Percentiles rank a stretch among this genome's conserved stretches.
phyloP scores from a whole-genome alignment of 2,888 invertebrate species.

The Tuta absoluta region DNA sequence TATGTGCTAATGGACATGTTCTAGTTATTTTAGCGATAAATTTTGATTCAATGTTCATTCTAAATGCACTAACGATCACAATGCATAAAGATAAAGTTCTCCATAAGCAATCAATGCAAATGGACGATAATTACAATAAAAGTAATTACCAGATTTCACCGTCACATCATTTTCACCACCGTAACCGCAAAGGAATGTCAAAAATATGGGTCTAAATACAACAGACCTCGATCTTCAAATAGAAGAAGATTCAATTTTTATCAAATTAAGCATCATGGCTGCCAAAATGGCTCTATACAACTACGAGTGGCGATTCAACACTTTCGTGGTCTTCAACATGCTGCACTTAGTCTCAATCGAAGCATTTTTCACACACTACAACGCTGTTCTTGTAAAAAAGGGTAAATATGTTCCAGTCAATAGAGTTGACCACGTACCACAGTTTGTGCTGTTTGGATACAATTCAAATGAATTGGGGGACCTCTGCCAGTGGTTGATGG shows the following conservation, averaged over 20 bases:
- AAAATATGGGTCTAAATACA: slow-evolving; percentile 1
- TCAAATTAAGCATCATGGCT: slow-evolving; percentile 45
- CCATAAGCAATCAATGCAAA: slow-evolving; percentile 16
- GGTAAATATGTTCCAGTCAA: slow-evolving; percentile 43
- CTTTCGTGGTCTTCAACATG: slow-evolving; percentile 50
- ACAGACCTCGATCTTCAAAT: slow-evolving; percentile 8
- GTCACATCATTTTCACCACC: background rate
- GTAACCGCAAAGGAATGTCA: background rate
- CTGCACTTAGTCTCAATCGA: slow-evolving; percentile 44
- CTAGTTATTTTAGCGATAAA: slow-evolving; percentile 17
- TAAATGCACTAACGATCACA: slow-evolving; percentile 23
- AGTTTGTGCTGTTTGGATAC: slow-evolving; percentile 54
- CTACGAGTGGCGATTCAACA: slow-evolving; percentile 59
- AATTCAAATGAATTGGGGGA: slow-evolving; percentile 45
- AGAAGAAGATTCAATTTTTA: background rate
- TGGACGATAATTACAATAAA: slow-evolving; percentile 12
- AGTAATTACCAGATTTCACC: background rate
- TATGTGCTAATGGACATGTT: background rate
- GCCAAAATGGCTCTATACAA: slow-evolving; percentile 59
- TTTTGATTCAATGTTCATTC: slow-evolving; percentile 30
- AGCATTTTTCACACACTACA: slow-evolving; percentile 50
- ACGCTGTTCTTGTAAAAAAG: slow-evolving; percentile 45
- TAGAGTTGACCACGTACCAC: slow-evolving; percentile 40
- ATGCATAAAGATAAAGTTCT: slow-evolving; percentile 18
- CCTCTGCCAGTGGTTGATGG: slow-evolving; percentile 45